Percentiles rank a stretch among this genome's conserved stretches.
phyloP scores from a whole-genome alignment of 2,113 vertebrate genomes.

The Albula glossodonta region DNA sequence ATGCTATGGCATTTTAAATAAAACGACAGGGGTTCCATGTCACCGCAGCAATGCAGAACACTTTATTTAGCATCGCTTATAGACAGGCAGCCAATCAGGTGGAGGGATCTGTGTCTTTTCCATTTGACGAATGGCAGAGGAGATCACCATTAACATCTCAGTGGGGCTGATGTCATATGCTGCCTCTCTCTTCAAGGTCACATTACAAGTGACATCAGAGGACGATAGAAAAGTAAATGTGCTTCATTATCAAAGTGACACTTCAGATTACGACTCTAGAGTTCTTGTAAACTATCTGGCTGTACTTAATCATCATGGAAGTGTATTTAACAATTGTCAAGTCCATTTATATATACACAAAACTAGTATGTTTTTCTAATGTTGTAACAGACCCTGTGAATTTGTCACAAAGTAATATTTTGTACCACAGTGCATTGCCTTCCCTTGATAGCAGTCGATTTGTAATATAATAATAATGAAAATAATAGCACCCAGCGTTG shows the following conservation, averaged over 20 bases:
- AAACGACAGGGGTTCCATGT: not conserved
- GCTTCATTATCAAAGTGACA: not conserved
- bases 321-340: not conserved
- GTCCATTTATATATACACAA: not conserved
- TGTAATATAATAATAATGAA: not conserved
- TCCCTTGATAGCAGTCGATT: too few species aligned
- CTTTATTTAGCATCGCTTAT: not conserved
- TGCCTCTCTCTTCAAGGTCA: slow-evolving; percentile 2
- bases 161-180: not conserved
- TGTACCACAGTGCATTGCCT: not conserved
- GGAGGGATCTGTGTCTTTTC: not conserved
- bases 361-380: too few species aligned
- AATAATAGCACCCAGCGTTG: not conserved
- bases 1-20: not conserved
- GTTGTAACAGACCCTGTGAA: too few species aligned
- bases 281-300: not conserved
- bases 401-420: not conserved
- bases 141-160: not conserved
- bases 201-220: not conserved
- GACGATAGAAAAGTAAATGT: not conserved
- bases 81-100: not conserved
- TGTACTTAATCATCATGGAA: not conserved
- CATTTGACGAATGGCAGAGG: not conserved
- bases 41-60: not conserved
- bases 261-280: not conserved